Percentiles rank a stretch among this genome's conserved stretches.
These are phyloP conservation scores for Orbicella faveolata DNA, from an alignment of 64 coral and sea anemone genomes.

Conservation along the genomic window DNA sequence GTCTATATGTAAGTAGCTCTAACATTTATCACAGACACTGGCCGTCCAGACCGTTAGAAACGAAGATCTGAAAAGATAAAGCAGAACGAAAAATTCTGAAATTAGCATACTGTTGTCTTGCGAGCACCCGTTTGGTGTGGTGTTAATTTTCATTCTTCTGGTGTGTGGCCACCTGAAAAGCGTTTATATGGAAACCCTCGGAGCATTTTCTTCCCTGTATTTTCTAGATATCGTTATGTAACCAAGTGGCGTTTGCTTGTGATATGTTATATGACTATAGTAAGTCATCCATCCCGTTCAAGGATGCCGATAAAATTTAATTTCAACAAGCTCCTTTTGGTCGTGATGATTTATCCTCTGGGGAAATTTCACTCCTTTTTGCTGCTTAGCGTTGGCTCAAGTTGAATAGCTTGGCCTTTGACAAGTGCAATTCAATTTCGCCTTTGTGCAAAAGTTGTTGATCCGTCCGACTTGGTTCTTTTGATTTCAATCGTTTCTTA, in stretches of 20 bases:
- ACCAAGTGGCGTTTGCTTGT: neutral
- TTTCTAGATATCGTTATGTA: neutral
- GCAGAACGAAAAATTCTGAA: neutral
- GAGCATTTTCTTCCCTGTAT: neutral
- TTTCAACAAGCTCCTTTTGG: neutral
- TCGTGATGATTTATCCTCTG: constrained; percentile 2
- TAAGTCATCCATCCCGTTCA: neutral
- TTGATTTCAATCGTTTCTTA: neutral
- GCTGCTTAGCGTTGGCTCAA: neutral
- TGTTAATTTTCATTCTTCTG: neutral
- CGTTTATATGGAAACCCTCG: neutral
- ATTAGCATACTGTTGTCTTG: constrained; percentile 5
- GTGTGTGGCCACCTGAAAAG: neutral
- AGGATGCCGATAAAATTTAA: neutral
- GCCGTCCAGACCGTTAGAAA: neutral
- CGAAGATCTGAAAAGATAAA: neutral
- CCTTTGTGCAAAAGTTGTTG: constrained; percentile 17
- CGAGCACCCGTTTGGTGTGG: neutral
- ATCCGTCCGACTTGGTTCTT: neutral
- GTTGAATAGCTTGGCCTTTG: constrained; percentile 15
- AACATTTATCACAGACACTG: neutral
- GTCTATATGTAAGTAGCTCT: neutral
- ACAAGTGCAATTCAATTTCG: neutral
- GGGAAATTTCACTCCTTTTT: constrained; percentile 4
- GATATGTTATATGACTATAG: too few species aligned